Evolutionary conservation across 2,797 vertebrate genomes (phyloP).

Genomic region (Pseudochromis fuscus): DNA sequence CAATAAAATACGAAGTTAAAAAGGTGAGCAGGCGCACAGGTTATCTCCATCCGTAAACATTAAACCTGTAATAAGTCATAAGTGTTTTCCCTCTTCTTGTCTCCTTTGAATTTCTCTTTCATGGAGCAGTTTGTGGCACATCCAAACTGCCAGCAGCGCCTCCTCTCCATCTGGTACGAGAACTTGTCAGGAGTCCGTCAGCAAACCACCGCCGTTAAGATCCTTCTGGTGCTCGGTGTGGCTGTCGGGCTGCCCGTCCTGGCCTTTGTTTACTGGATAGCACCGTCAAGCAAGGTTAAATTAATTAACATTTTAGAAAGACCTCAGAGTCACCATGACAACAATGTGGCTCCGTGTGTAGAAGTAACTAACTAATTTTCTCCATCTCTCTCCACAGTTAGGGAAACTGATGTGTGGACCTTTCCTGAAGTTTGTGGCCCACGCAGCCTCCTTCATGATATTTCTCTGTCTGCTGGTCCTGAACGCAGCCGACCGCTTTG

Average conservation of each 20-base stretch:
- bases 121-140: conserved; percentile 94
- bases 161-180: conserved; percentile 98
- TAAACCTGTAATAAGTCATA: too few relatives aligned
- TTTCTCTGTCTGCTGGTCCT: conserved; percentile 95
- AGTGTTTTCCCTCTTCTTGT: neutral
- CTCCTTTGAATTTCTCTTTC: neutral
- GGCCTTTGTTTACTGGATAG: conserved; percentile 92
- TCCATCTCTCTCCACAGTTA: conserved; percentile 83
- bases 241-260: conserved; percentile 91
- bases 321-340: neutral
- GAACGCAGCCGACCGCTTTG: conserved; percentile 95
- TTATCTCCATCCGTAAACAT: too few relatives aligned
- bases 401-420: conserved; percentile 93
- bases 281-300: conserved; percentile 94
- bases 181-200: conserved; percentile 93
- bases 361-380: too few relatives aligned
- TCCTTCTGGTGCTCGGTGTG: conserved; percentile 92
- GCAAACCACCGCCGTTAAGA: conserved; percentile 92
- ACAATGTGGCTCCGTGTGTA: too few relatives aligned
- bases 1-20: conserved; percentile 97
- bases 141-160: conserved; percentile 97
- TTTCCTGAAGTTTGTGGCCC: conserved; percentile 97
- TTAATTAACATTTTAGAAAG: neutral
- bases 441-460: conserved; percentile 95
- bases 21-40: conserved; percentile 94